phyloP scores from a whole-genome alignment of 2,113 vertebrate species.

The Aphyosemion australe region DNA sequence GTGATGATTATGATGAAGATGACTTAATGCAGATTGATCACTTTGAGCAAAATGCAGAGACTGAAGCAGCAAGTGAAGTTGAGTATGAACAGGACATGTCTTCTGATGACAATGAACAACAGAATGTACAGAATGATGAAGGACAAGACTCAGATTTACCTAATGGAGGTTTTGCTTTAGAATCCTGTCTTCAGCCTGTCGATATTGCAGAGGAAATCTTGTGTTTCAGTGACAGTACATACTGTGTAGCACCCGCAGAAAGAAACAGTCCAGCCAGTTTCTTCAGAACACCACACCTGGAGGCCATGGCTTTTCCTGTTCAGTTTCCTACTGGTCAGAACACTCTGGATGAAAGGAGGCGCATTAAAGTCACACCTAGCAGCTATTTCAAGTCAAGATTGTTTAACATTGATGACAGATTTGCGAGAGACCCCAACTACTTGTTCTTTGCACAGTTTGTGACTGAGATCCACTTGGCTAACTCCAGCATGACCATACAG shows the following conservation, averaged over 20 bases:
- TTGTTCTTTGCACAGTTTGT: constrained; percentile 5
- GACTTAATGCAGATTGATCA: too few species aligned
- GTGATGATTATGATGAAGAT: too few species aligned
- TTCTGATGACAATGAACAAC: too few species aligned
- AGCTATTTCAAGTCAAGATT: constrained; percentile 4
- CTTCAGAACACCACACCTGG: background rate
- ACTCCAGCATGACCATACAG: background rate
- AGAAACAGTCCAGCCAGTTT: background rate
- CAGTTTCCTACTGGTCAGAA: background rate
- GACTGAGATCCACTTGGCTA: background rate
- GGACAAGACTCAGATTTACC: too few species aligned
- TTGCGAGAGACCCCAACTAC: background rate
- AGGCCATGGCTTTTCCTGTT: background rate
- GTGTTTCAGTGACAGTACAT: constrained; percentile 31
- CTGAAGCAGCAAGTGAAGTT: too few species aligned
- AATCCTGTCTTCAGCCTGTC: too few species aligned
- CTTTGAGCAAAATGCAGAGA: too few species aligned
- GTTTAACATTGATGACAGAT: background rate
- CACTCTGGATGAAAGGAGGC: background rate
- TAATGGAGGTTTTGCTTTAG: too few species aligned
- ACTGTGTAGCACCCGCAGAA: constrained; percentile 28
- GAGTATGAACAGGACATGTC: too few species aligned
- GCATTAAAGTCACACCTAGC: background rate
- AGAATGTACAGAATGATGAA: too few species aligned
- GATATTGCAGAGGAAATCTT: constrained; percentile 41